Evolutionary conservation across 2,888 invertebrate species (phyloP).

Genomic region (Listrodromus nycthemerus): DNA sequence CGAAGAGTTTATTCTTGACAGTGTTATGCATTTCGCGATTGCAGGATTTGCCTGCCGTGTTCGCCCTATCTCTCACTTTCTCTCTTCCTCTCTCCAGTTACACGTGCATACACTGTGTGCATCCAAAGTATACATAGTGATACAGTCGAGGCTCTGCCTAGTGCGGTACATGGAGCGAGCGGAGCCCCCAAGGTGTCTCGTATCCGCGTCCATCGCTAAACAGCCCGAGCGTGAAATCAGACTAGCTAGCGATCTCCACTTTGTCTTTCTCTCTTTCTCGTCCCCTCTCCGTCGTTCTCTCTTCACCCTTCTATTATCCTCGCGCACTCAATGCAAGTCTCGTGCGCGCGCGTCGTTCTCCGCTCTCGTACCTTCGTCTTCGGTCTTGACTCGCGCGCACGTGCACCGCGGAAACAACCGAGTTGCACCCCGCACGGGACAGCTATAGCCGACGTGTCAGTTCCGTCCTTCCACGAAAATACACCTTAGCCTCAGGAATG

Average conservation of each 20-base stretch:
- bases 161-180: slow-evolving; percentile 38
- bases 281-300: slow-evolving; percentile 19
- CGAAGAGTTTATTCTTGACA: slow-evolving; percentile 19
- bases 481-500: slow-evolving; percentile 58
- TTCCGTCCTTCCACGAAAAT: slow-evolving; percentile 60
- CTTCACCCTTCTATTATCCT: slow-evolving; percentile 53
- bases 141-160: slow-evolving; percentile 12
- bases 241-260: slow-evolving; percentile 74
- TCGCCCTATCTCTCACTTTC: slow-evolving; percentile 22
- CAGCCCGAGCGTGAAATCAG: slow-evolving; percentile 83
- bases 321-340: slow-evolving; percentile 42
- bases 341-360: slow-evolving; percentile 7
- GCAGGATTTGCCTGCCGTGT: slow-evolving; percentile 53
- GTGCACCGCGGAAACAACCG: slow-evolving; percentile 27
- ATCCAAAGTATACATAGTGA: slow-evolving; percentile 8
- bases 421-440: slow-evolving; percentile 3
- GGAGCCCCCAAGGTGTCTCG: slow-evolving; percentile 78
- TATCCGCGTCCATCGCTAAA: slow-evolving; percentile 82
- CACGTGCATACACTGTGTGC: slow-evolving; percentile 52
- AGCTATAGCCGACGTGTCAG: slow-evolving; percentile 51
- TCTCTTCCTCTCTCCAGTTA: slow-evolving; percentile 22
- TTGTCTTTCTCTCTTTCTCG: slow-evolving; percentile 59
- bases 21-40: slow-evolving; percentile 57
- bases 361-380: slow-evolving; percentile 52
- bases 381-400: slow-evolving; percentile 25